A percentile compares a stretch with the other conserved stretches of the same genome.
Conservation (phyloP, 2,113 vertebrate genomes). For the Eubucco bourcierii region DNA sequence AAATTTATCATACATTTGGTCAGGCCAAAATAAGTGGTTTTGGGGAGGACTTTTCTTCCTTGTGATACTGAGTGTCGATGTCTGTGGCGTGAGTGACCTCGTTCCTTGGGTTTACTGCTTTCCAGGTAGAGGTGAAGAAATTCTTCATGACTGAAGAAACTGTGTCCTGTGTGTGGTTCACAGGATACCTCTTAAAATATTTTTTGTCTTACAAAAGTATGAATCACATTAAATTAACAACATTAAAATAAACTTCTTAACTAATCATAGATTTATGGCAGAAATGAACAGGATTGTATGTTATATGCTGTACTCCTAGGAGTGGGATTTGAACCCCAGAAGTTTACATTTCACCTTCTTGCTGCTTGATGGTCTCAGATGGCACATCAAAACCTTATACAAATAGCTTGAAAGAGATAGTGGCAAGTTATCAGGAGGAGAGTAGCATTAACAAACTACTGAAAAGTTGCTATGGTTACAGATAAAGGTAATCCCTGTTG, state of each 20-base stretch:
- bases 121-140: background rate
- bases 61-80: background rate
- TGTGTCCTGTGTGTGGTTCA: background rate
- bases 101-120: background rate
- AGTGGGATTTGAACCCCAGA: background rate
- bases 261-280: constrained; percentile 25
- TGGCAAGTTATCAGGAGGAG: constrained; percentile 32
- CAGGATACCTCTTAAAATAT: background rate
- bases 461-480: constrained; percentile 67
- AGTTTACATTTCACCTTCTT: background rate
- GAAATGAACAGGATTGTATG: background rate
- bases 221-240: constrained; percentile 34
- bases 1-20: background rate
- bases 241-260: background rate
- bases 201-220: background rate
- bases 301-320: background rate
- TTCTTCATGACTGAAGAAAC: background rate
- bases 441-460: constrained; percentile 49
- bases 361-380: background rate
- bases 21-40: background rate
- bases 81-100: background rate
- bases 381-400: constrained; percentile 2
- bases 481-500: constrained; percentile 59
- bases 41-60: background rate
- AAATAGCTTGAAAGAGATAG: constrained; percentile 40